These are phyloP conservation scores for Canis aureus DNA, from an alignment of 2,113 vertebrate genomes.

Conservation along the genomic window DNA sequence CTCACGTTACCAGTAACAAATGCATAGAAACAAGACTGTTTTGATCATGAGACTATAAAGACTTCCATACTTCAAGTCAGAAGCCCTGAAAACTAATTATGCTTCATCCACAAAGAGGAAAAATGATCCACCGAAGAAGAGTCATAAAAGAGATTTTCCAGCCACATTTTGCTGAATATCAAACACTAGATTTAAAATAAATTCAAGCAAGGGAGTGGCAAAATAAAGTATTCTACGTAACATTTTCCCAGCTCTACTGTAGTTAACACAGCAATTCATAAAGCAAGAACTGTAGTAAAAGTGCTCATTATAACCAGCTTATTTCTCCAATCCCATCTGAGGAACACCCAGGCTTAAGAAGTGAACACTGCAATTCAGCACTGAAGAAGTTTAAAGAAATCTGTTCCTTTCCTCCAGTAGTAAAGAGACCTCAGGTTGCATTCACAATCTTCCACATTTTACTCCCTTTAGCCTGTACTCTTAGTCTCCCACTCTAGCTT, in stretches of 20 bases:
- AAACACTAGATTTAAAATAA: constrained; percentile 58
- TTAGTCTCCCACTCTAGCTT: neutral
- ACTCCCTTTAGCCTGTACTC: neutral
- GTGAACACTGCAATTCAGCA: neutral
- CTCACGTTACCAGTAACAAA: constrained; percentile 29
- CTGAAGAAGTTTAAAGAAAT: neutral
- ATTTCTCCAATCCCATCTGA: neutral
- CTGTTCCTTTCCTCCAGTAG: neutral
- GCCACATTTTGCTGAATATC: constrained; percentile 40
- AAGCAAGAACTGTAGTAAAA: constrained; percentile 44
- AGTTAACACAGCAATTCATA: neutral
- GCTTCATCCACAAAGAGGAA: neutral
- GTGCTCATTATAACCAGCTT: constrained; percentile 7
- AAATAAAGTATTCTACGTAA: neutral
- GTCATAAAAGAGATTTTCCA: constrained; percentile 53
- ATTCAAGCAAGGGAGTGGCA: constrained; percentile 28
- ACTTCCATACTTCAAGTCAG: neutral
- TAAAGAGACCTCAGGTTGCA: neutral
- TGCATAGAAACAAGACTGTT: constrained; percentile 8
- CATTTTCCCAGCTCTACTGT: neutral
- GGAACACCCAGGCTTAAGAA: neutral
- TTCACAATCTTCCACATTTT: neutral
- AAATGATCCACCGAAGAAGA: constrained; percentile 41
- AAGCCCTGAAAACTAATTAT: constrained; percentile 44
- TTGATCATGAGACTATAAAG: neutral